Evolutionary conservation across 2,113 vertebrate genomes (phyloP).

Genomic region (Brienomyrus brachyistius): DNA sequence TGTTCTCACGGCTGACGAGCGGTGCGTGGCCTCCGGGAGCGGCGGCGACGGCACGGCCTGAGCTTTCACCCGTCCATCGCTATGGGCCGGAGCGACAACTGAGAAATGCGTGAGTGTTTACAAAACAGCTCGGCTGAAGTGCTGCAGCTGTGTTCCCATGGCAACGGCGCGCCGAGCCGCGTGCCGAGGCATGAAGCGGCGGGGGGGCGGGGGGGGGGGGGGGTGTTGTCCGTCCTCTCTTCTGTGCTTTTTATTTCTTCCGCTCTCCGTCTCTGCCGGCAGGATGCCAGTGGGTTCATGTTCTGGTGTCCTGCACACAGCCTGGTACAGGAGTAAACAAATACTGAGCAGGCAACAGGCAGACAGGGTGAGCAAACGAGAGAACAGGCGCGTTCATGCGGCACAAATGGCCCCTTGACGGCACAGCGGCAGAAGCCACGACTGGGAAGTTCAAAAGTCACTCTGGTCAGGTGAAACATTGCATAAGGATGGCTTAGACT

Average conservation of each 20-base stretch:
- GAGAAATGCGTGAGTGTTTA: slow-evolving; percentile 10
- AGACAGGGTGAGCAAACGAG: not conserved
- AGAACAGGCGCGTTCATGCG: not conserved
- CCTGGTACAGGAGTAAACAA: not conserved
- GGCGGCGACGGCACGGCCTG: not conserved
- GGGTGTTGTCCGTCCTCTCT: slow-evolving; percentile 23
- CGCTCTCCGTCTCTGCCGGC: slow-evolving; percentile 38
- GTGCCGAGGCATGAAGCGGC: not conserved
- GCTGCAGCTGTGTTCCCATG: slow-evolving; percentile 57
- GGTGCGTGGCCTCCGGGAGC: not conserved
- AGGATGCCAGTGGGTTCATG: slow-evolving; percentile 13
- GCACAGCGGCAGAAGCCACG: not conserved
- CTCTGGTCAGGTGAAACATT: not conserved
- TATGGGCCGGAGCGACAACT: not conserved
- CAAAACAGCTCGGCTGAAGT: slow-evolving; percentile 37
- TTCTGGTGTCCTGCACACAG: not conserved
- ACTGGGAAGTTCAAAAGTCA: not conserved
- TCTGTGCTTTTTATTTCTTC: not conserved
- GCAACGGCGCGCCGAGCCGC: slow-evolving; percentile 45
- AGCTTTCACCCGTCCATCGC: not conserved
- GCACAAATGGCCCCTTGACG: not conserved
- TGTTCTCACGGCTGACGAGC: not conserved
- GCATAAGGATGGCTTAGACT: not conserved
- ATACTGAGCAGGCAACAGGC: not conserved
- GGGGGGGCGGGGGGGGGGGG: slow-evolving; percentile 16